phyloP scores from a whole-genome alignment of 2,113 vertebrate species.

The rat (Rattus norvegicus) region GRCr8 NC_086031.1:77821501-77822000 shows the following conservation, averaged over 20 bases:
- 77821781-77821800: not conserved
- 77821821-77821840: not conserved
- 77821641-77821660: not conserved
- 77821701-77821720: not conserved
- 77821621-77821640: not conserved
- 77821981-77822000: not conserved
- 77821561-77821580: not conserved
- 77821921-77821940: not conserved
- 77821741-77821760: not conserved
- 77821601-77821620: not conserved
- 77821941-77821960: not conserved
- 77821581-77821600: not conserved
- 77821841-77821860: constrained; percentile 52
- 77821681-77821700: fast-evolving
- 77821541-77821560: not conserved
- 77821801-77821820: not conserved
- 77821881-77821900: not conserved
- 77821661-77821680: not conserved
- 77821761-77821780: not conserved
- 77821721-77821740: not conserved
- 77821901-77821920: not conserved
- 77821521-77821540: not conserved
- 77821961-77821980: not conserved
- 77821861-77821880: constrained; percentile 30
- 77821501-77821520: not conserved